Evolutionary conservation across 2,888 invertebrate genomes (phyloP).

Genomic region (Clistopyga incitator): DNA sequence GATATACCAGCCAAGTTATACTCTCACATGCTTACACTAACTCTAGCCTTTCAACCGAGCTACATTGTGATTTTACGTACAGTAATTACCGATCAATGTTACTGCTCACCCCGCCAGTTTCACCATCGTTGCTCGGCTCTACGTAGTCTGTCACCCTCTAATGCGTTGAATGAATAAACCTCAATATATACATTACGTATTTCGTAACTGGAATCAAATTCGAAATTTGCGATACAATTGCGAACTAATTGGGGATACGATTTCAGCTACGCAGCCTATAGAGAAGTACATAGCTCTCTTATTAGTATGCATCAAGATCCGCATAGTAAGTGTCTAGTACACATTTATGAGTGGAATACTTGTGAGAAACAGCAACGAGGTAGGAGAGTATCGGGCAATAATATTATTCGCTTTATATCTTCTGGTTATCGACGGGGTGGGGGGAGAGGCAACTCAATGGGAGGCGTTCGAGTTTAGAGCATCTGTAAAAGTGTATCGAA

Average conservation of each 20-base stretch:
- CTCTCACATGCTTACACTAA: slow-evolving; percentile 69
- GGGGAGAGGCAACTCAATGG: background rate
- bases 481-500: slow-evolving; percentile 50
- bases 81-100: slow-evolving; percentile 82
- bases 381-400: slow-evolving; percentile 43
- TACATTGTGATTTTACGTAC: slow-evolving; percentile 79
- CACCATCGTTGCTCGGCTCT: slow-evolving; percentile 39
- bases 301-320: background rate
- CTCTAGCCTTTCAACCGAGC: slow-evolving; percentile 60
- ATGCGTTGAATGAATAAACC: slow-evolving; percentile 11
- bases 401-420: slow-evolving; percentile 58
- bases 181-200: slow-evolving; percentile 62
- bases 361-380: slow-evolving; percentile 31
- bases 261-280: too few relatives aligned
- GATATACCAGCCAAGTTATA: slow-evolving; percentile 78
- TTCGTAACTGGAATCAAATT: slow-evolving; percentile 71
- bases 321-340: background rate
- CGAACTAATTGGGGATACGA: too few relatives aligned
- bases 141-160: slow-evolving; percentile 3
- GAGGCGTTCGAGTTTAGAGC: slow-evolving; percentile 12
- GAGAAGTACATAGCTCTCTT: slow-evolving; percentile 1
- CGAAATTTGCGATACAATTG: slow-evolving; percentile 56
- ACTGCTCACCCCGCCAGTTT: slow-evolving; percentile 64
- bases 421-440: slow-evolving; percentile 32
- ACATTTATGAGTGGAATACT: slow-evolving; percentile 36